These are phyloP conservation scores for Neelides folsomi DNA, from an alignment of 2,888 invertebrate genomes.

Conservation along the genomic window DNA sequence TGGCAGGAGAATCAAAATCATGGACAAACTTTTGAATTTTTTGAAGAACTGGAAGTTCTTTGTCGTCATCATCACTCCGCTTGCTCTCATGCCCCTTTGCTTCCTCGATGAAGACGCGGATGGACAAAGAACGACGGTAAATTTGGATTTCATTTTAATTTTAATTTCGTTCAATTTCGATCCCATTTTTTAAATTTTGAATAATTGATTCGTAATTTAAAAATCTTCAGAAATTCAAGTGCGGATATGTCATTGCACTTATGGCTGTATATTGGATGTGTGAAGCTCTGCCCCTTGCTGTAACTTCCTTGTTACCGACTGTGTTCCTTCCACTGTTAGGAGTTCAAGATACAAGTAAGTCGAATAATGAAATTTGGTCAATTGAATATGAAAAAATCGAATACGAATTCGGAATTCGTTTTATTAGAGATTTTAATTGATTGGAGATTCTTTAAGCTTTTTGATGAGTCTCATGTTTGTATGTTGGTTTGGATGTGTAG, in stretches of 20 bases:
- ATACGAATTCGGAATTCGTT: too few species aligned
- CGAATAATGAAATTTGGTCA: slow-evolving; percentile 4
- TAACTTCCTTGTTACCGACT: slow-evolving; percentile 71
- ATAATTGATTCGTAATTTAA: neutral
- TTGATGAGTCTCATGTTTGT: too few species aligned
- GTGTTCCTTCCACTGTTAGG: slow-evolving; percentile 69
- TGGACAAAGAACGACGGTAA: neutral
- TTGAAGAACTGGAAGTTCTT: slow-evolving; percentile 61
- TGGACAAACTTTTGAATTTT: slow-evolving; percentile 32
- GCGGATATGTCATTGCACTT: slow-evolving; percentile 62
- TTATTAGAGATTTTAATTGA: too few species aligned
- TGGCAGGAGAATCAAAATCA: neutral
- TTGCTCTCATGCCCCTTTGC: slow-evolving; percentile 49
- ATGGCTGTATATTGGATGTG: slow-evolving; percentile 77
- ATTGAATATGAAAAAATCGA: too few species aligned
- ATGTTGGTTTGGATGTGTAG: too few species aligned
- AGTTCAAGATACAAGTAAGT: slow-evolving; percentile 46
- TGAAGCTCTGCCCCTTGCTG: slow-evolving; percentile 63
- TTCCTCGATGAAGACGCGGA: slow-evolving; percentile 20
- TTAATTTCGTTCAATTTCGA: too few species aligned
- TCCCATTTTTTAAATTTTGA: neutral
- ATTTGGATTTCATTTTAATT: neutral
- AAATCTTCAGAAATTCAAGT: slow-evolving; percentile 48
- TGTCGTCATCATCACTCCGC: slow-evolving; percentile 54
- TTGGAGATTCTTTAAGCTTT: too few species aligned